These are phyloP conservation scores for Sycophila sp. DNA, from an alignment of 1,140 invertebrate genomes.

Conservation along the genomic window DNA sequence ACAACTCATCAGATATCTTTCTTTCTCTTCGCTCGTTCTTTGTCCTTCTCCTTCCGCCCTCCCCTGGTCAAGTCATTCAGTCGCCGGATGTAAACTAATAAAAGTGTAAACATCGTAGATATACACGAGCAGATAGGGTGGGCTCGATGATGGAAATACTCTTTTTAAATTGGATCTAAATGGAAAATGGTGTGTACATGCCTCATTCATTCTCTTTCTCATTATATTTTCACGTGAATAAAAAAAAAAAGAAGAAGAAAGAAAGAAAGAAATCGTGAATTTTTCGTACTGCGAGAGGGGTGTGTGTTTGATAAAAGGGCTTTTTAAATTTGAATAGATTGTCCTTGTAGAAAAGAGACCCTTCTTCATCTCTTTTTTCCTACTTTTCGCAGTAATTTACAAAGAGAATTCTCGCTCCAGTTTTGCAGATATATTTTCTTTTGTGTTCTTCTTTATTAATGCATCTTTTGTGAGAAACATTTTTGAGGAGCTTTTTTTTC, in stretches of 20 bases:
- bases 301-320: neutral
- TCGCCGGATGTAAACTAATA: slow-evolving; percentile 20
- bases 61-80: neutral
- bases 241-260: too few relatives aligned
- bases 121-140: neutral
- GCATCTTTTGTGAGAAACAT: too few relatives aligned
- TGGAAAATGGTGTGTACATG: neutral
- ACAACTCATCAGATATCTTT: slow-evolving; percentile 25
- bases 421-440: too few relatives aligned
- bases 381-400: too few relatives aligned
- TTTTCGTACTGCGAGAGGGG: neutral
- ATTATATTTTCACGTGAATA: neutral
- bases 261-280: too few relatives aligned
- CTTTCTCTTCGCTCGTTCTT: neutral
- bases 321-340: too few relatives aligned
- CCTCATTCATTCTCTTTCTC: neutral
- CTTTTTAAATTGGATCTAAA: neutral
- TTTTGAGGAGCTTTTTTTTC: too few relatives aligned
- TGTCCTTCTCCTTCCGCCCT: neutral
- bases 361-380: too few relatives aligned
- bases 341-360: too few relatives aligned
- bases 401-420: too few relatives aligned
- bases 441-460: too few relatives aligned
- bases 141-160: slow-evolving; percentile 1
- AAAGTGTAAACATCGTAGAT: slow-evolving; percentile 17